phyloP scores from a whole-genome alignment of 2,113 vertebrate species.

The Phyllostomus hastatus region DNA sequence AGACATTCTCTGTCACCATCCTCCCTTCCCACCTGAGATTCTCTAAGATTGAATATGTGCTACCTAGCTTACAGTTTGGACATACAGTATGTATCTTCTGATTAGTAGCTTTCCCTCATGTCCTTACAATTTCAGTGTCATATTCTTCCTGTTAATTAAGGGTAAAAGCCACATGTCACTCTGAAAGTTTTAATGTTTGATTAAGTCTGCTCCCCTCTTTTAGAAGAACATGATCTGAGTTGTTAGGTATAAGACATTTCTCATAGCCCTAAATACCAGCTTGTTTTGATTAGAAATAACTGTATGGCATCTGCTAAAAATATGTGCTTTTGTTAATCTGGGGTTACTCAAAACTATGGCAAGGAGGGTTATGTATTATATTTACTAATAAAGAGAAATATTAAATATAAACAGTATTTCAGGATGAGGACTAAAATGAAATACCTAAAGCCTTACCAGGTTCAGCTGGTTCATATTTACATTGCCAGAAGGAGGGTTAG shows the following conservation, averaged over 20 bases:
- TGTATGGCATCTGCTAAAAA: conserved; percentile 63
- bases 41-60: neutral
- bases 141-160: conserved; percentile 1
- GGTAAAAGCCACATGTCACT: neutral
- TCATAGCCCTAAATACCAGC: conserved; percentile 7
- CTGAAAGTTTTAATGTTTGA: conserved; percentile 11
- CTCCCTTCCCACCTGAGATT: neutral
- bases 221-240: conserved; percentile 45
- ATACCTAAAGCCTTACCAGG: conserved; percentile 72
- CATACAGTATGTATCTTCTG: neutral
- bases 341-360: conserved; percentile 59
- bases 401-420: conserved; percentile 81
- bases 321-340: conserved; percentile 55
- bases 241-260: neutral
- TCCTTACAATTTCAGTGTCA: neutral
- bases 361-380: conserved; percentile 76
- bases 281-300: conserved; percentile 73
- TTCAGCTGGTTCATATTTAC: conserved; percentile 78
- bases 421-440: conserved; percentile 75
- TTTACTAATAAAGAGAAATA: conserved; percentile 79
- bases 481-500: conserved; percentile 77
- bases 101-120: neutral
- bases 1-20: neutral
- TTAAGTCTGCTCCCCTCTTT: neutral
- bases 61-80: neutral